Evolutionary conservation across 2,797 vertebrate species (phyloP), one percentile per base, ranked within the genome.

Genomic region (Sphaeramia orbicularis): DNA sequence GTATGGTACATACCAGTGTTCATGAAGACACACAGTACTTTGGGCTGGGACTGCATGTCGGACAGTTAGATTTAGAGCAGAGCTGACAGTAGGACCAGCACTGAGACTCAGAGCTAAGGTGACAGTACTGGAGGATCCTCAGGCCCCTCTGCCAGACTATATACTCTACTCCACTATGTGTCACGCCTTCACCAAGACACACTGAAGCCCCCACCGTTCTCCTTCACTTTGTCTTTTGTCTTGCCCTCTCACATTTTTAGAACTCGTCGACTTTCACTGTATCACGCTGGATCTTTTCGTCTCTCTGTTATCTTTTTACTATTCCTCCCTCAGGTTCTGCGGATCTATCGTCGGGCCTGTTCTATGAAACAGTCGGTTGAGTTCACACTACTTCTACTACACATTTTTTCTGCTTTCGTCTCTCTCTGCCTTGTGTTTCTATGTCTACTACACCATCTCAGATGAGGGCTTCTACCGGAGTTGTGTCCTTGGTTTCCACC

Each of bases 61-160:
- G 83, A 78, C 78, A 40, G 71, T 72, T 80, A 57, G 84, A 90
- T 86, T 86, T 84, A 93, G 87, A 93, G 78, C 60, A 54, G 76
- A 90, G 74, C 68, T 90, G 93, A 93, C 93, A 92, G 81, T 68
- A 48, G 73, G 76, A 88, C 85, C 78, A 77, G 85, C 63, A 76
- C 56, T 44, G 68, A 80, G 85, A 88, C 71, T 89, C 83, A 90
- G 88, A 93, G 80, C 78, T 78, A 84, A 91, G 89, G 88, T 93
- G 93, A 94, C 92, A 94, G 87, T 76, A 69, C 78, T 72, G 77
- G 72, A 83, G 78, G 81, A 85, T 92, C 92, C 92, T 89, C 89
- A 60, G 89, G 92, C 90, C 82, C 49, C 74, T 57, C 86, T 90
- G 85, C 86, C 83, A 91, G 86, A 86, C 86, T 83, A 76, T 74